Conservation (phyloP, 1,140 invertebrate species). For the Copidosoma floridanum region DNA sequence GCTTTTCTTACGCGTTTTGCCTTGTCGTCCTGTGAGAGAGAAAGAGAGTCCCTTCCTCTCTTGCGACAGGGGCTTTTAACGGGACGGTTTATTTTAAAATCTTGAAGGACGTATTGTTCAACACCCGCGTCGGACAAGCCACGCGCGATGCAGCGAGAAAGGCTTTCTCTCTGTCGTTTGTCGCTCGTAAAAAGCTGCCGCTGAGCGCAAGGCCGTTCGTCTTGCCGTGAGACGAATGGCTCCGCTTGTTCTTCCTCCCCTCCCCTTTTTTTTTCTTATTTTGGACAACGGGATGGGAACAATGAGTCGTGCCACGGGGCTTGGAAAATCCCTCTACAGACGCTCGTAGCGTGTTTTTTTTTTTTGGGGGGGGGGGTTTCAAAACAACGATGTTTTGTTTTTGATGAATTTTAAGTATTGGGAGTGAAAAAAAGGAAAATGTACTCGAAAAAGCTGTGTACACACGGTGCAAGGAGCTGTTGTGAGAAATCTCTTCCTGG, state of each 20-base stretch:
- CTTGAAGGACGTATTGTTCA: slow-evolving; percentile 19
- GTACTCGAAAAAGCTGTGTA: no score
- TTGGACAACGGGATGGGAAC: not conserved
- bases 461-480: no score
- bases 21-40: not conserved
- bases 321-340: no score
- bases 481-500: no score
- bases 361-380: no score
- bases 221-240: not conserved
- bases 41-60: not conserved
- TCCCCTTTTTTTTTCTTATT: not conserved
- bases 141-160: not conserved
- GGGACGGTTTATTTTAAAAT: slow-evolving; percentile 20
- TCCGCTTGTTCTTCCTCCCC: no score
- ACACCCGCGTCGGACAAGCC: not conserved
- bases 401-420: no score
- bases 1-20: slow-evolving; percentile 31
- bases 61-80: slow-evolving; percentile 3
- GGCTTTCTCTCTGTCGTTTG: no score
- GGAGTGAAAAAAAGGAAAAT: no score
- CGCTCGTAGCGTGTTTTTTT: no score
- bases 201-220: not conserved
- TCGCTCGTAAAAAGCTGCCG: not conserved
- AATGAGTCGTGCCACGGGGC: slow-evolving; percentile 27
- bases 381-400: no score